Base-by-base conservation (phyloP, 2,113 vertebrate species). In the Actinemys pallida region DNA sequence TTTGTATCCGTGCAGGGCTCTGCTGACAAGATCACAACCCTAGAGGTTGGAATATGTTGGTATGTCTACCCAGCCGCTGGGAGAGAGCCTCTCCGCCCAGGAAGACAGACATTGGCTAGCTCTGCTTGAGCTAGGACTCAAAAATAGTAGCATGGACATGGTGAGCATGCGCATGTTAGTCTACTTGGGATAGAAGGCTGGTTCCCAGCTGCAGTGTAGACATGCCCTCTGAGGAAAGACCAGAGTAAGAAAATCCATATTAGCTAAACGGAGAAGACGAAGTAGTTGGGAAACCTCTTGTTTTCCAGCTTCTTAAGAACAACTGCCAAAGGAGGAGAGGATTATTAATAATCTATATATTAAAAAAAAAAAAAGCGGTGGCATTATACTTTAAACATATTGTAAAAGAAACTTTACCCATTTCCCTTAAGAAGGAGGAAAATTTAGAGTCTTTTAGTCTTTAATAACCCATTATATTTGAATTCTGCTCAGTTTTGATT, bases 401-500 rank as follows among this genome's bases (percentile, higher is more conserved):
- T 50, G 5, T 86, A 84, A 31, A 59, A 81, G 31, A 8, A 29
- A 50, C 65, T 83, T 31, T 92, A 5, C 35, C 79, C 5, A 1
- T 27, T 65, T 91, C 25, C 3, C 5, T 84, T 69, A 62, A 76
- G 17, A 81, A 35, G 12, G 87, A 24, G 57, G 29, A 62, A 90
- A 90, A 14, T 20, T 39, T 52, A 1, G 8, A 88, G 2, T 5
- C 59, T 94, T 87, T 91, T 19, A 78, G n/a, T 79, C 88, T 95
- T 93, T 82, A 75, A 56, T 90, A 94, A 88, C 35, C 31, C 0
- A 31, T 93, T 1, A n/a, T 1, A 5, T 88, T 85, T 93, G 90
- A 93, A 83, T 92, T 93, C 65, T 16, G 31, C 87, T 85, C 29
- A 11, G 16, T 93, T 93, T 62, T 90, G 90, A 39, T 14, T 83